Percentiles rank a stretch among this genome's conserved stretches.
Conservation (phyloP, 1,140 invertebrate species). For the Harpegnathos saltator region DNA sequence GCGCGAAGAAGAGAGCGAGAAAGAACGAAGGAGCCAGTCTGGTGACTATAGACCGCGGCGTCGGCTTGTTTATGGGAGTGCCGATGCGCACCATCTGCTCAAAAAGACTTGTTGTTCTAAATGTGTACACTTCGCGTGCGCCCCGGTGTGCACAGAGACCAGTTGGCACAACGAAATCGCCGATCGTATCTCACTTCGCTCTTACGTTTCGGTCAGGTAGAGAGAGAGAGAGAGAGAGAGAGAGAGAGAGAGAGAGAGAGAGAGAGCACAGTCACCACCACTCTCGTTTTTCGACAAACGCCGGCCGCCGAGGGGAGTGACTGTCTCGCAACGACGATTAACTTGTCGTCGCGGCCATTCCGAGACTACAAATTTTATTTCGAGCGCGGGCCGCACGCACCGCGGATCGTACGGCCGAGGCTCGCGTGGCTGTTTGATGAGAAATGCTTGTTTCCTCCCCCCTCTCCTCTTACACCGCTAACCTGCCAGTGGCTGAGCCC, state of each 20-base stretch:
- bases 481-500: no score
- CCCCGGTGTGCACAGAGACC: constrained; percentile 63
- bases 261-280: constrained; percentile 1
- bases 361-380: constrained; percentile 43
- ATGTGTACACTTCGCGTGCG: constrained; percentile 74
- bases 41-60: constrained; percentile 76
- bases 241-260: no score
- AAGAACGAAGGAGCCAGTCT: constrained; percentile 59
- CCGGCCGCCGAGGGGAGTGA: background rate
- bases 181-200: constrained; percentile 28
- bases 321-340: constrained; percentile 13
- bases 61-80: constrained; percentile 82
- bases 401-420: background rate
- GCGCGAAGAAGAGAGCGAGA: constrained; percentile 18
- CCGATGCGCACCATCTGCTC: constrained; percentile 82
- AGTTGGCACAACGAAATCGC: constrained; percentile 72
- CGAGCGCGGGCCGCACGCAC: background rate
- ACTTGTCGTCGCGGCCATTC: constrained; percentile 23
- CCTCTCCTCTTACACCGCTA: background rate
- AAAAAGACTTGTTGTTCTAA: constrained; percentile 83
- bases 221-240: background rate
- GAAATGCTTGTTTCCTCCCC: background rate
- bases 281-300: constrained; percentile 24
- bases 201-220: constrained; percentile 10
- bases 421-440: constrained; percentile 19